phyloP scores from a whole-genome alignment of 30 jellyfish, hydroid and myxozoan species.

The Pelagia noctiluca region DNA sequence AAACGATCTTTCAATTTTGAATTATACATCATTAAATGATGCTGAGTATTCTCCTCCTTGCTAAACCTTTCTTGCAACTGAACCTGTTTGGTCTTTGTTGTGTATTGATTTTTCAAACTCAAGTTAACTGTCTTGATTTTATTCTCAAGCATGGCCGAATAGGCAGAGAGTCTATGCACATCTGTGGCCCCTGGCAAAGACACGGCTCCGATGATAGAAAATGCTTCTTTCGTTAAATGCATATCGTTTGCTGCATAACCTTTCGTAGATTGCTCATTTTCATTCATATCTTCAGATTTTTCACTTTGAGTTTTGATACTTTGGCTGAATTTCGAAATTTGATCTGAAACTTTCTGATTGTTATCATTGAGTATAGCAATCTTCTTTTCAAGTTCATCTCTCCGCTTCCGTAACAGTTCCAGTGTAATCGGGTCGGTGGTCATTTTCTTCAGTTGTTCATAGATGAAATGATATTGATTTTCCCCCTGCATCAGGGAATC shows the following conservation, averaged over 20 bases:
- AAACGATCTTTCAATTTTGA: constrained; percentile 51
- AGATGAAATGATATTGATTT: constrained; percentile 33
- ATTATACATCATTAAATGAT: constrained; percentile 41
- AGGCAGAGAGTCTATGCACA: constrained; percentile 16
- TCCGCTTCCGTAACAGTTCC: constrained; percentile 27
- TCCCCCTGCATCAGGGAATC: constrained; percentile 64
- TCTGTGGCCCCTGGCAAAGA: constrained; percentile 58
- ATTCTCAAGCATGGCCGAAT: constrained; percentile 29
- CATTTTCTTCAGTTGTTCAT: constrained; percentile 24
- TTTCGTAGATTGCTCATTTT: too few relatives aligned
- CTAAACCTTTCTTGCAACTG: constrained; percentile 17
- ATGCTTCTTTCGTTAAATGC: too few relatives aligned
- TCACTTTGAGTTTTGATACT: background rate
- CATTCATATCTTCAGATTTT: background rate
- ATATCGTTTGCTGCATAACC: too few relatives aligned
- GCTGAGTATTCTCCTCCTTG: constrained; percentile 49
- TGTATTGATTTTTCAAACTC: constrained; percentile 33
- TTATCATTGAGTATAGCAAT: constrained; percentile 46
- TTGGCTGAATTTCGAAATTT: background rate
- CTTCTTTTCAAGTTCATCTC: constrained; percentile 46
- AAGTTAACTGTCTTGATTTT: constrained; percentile 33
- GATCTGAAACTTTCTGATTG: constrained; percentile 15
- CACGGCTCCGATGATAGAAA: background rate
- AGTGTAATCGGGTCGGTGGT: constrained; percentile 44
- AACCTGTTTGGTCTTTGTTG: background rate